Evolutionary conservation across 1,140 invertebrate genomes (phyloP).

Genomic region (Drosophila busckii): DNA sequence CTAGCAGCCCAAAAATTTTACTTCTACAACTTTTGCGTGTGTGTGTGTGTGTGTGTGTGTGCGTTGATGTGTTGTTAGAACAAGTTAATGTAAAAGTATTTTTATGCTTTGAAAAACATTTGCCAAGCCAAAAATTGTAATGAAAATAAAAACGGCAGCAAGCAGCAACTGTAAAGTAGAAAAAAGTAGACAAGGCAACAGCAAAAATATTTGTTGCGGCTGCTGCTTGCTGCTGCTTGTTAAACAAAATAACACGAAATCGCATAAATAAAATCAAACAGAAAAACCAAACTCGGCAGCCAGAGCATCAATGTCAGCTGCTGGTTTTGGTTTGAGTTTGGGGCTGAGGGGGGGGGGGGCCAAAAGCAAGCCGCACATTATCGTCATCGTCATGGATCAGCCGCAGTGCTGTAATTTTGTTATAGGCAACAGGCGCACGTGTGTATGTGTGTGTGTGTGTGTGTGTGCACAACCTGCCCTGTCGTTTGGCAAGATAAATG

Average conservation of each 20-base stretch:
- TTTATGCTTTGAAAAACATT: conserved; percentile 77
- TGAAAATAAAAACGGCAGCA: conserved; percentile 63
- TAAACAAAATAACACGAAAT: conserved; percentile 50
- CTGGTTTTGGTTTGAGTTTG: not conserved
- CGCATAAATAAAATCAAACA: conserved; percentile 71
- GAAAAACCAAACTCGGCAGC: conserved; percentile 42
- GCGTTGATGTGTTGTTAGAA: conserved; percentile 56
- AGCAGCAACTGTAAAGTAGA: conserved; percentile 6
- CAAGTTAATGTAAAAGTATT: conserved; percentile 78
- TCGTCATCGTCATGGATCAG: conserved; percentile 72
- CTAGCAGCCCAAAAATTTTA: conserved; percentile 23
- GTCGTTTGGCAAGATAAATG: conserved; percentile 68
- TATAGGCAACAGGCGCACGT: conserved; percentile 46
- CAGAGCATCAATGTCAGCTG: conserved; percentile 51
- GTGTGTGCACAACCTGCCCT: conserved; percentile 51
- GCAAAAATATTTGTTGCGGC: conserved; percentile 38
- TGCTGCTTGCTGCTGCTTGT: conserved; percentile 42
- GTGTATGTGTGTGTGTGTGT: conserved; percentile 26
- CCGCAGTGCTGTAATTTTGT: conserved; percentile 65
- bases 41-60: not conserved
- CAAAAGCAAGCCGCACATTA: conserved; percentile 42
- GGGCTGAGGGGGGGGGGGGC: not conserved
- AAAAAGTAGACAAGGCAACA: conserved; percentile 20
- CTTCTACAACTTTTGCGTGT: conserved; percentile 61
- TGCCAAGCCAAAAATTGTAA: conserved; percentile 68